These are phyloP conservation scores for Alectura lathami DNA, from an alignment of 2,113 vertebrate species.

Conservation along the genomic window DNA sequence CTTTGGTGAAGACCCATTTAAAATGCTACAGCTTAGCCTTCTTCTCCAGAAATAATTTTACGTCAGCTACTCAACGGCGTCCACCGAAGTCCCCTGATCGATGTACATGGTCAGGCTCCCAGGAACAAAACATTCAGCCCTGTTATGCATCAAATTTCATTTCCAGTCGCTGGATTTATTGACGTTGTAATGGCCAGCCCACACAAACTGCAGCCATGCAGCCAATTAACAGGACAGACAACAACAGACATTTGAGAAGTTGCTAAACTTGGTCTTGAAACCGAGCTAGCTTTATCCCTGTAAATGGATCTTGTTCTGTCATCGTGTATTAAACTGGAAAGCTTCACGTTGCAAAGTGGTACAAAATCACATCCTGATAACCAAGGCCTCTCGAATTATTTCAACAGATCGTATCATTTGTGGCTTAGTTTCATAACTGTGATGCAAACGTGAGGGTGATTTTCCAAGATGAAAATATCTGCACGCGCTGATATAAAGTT, in stretches of 20 bases:
- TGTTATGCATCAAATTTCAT: constrained; percentile 31
- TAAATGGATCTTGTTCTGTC: constrained; percentile 61
- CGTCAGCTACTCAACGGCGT: rapidly evolving
- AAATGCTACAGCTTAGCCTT: background rate
- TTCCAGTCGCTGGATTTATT: constrained; percentile 52
- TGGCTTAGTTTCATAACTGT: background rate
- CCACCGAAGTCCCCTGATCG: background rate
- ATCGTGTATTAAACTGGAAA: constrained; percentile 37
- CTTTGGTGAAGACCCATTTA: background rate
- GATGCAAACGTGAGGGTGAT: background rate
- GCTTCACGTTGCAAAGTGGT: background rate
- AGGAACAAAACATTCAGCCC: background rate
- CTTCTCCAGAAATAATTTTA: background rate
- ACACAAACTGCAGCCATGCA: constrained; percentile 54
- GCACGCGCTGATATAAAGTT: rapidly evolving
- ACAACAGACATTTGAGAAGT: constrained; percentile 63
- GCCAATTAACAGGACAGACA: constrained; percentile 60
- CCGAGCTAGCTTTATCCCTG: background rate
- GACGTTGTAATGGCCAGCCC: constrained; percentile 56
- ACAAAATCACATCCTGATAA: constrained; percentile 7
- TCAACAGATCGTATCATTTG: background rate
- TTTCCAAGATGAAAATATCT: background rate
- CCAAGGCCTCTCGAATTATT: background rate
- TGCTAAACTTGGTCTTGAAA: constrained; percentile 58
- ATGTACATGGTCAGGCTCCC: rapidly evolving